Conservation (phyloP, 2,888 invertebrate species). For the Cerceris rybyensis region DNA sequence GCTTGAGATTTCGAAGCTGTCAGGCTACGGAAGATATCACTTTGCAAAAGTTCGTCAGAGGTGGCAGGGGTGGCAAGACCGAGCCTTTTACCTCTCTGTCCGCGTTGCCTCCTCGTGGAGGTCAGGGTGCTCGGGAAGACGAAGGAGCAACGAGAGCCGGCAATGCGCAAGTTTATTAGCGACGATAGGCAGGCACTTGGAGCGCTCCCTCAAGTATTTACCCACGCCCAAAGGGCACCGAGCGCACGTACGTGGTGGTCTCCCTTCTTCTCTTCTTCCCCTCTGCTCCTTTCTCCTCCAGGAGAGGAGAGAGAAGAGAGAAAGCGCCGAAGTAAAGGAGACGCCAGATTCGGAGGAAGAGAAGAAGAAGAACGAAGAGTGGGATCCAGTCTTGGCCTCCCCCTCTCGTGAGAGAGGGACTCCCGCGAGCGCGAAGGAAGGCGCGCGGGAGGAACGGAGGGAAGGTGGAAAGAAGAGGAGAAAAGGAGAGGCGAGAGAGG, state of each 20-base stretch:
- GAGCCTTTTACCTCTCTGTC: too few relatives aligned
- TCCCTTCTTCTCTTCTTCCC: not conserved
- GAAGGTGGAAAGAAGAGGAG: conserved; percentile 40
- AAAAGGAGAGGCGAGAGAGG: conserved; percentile 24
- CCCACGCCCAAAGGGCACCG: conserved; percentile 39
- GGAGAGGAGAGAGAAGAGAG: conserved; percentile 2
- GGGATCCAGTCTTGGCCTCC: not conserved
- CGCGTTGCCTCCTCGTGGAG: too few relatives aligned
- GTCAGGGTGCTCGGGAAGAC: not conserved
- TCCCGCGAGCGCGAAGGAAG: conserved; percentile 28
- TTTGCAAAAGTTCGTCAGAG: too few relatives aligned
- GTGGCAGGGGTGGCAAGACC: too few relatives aligned
- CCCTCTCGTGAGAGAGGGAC: conserved; percentile 4
- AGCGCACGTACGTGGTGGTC: conserved; percentile 25
- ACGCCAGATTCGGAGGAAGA: conserved; percentile 24
- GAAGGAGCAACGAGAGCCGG: conserved; percentile 31
- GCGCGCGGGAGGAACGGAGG: conserved; percentile 13
- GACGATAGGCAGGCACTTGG: conserved; percentile 41
- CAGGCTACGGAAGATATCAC: too few relatives aligned
- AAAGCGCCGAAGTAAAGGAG: conserved; percentile 15
- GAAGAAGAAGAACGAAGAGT: conserved; percentile 15
- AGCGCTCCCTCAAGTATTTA: conserved; percentile 41
- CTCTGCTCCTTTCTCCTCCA: not conserved
- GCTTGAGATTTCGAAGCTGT: too few relatives aligned
- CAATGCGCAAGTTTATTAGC: conserved; percentile 60